Evolutionary conservation across 2,888 invertebrate species (phyloP), one percentile per base, ranked within the genome.

Genomic region (Eulithis testata): DNA sequence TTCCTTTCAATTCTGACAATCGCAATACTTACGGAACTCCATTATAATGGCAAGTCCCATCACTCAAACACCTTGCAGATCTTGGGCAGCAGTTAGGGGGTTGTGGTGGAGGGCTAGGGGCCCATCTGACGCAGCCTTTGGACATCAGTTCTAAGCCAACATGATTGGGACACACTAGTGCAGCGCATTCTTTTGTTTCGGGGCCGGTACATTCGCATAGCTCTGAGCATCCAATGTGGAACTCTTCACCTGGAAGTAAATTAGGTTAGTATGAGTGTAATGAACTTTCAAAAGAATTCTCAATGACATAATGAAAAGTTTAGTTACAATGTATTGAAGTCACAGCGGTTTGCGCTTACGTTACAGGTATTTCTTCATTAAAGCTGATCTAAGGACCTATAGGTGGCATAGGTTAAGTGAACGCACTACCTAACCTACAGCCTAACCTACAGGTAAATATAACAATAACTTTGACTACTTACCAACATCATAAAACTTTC

Each of bases 121-220:
- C 97, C 98, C 98, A 98, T 72, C 96, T 95, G 8, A 98, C 92
- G 80, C 98, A 98, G 67, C 96, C 95, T 0, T 97, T 96, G 78
- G 97, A 97, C 53, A 97, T 87, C 7, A 97, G 95, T 80, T 98
- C 97, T n/a, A 97, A 89, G 0, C 97, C 97, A 68, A 97, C 97
- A 75, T 96, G 96, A 0, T 96, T 96, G 0, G 71, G 98, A 95
- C 98, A 98, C 70, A 97, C 95, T 36, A 98, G 93, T 51, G 96
- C 95, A 0, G 96, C 95, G 80, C 98, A 98, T 71, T 96, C 96
- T 0, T 95, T 94, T 37, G 77, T 88, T 72, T 74, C 96, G 1
- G 93, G 91, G 1, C 94, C 94, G 1, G 94, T 94, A 80, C 98
- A 98, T 63, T 95, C 94, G 82, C 98, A 98, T 12, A 96, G 94